These are phyloP conservation scores for Sebastes schlegelii DNA, from an alignment of 2,113 vertebrate genomes.

Conservation along the genomic window DNA sequence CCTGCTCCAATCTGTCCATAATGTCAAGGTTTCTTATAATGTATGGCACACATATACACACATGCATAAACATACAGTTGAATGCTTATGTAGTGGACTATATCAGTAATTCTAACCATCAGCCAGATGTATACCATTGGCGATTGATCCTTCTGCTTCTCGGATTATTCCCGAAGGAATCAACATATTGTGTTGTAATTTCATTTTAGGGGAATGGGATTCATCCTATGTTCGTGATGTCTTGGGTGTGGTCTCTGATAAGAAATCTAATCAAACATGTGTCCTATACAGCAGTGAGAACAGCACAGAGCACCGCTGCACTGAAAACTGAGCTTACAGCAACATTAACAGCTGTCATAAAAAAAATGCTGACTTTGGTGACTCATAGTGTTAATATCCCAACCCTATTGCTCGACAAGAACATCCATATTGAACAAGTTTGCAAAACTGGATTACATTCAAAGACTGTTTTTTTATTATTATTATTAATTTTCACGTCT, in stretches of 20 bases:
- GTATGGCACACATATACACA: neutral
- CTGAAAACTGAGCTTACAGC: neutral
- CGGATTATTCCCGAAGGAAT: slow-evolving; percentile 46
- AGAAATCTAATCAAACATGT: slow-evolving; percentile 8
- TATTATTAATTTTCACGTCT: neutral
- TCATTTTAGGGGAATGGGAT: neutral
- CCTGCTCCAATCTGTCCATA: slow-evolving; percentile 30
- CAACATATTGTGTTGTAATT: slow-evolving; percentile 2
- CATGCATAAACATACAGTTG: neutral
- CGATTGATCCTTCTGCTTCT: slow-evolving; percentile 62
- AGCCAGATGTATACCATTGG: slow-evolving; percentile 70
- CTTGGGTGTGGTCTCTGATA: slow-evolving; percentile 31
- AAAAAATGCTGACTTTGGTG: neutral
- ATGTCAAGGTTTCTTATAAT: slow-evolving; percentile 34
- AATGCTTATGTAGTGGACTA: slow-evolving; percentile 14
- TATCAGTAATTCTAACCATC: slow-evolving; percentile 50
- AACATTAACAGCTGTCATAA: neutral
- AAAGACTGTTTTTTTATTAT: neutral
- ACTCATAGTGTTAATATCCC: neutral
- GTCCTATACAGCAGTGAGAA: neutral
- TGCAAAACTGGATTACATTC: neutral
- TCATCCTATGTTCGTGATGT: neutral
- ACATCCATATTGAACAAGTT: neutral
- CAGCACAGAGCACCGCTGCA: neutral
- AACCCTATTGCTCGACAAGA: neutral